Conservation (phyloP, 2,797 vertebrate species). For the Darevskia mixta region DNA sequence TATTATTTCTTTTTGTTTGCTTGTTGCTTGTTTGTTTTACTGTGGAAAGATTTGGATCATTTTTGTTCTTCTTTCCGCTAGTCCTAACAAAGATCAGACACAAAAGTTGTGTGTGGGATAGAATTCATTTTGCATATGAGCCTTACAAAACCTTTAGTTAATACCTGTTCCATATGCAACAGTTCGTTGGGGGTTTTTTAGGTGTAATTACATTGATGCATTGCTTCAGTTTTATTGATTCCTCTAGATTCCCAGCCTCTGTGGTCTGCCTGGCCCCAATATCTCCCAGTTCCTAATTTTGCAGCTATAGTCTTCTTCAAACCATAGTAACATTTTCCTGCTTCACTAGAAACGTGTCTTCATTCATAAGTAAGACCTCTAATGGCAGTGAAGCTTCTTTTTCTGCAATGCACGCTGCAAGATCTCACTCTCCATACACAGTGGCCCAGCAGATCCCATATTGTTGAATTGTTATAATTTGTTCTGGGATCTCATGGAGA, state of each 20-base stretch:
- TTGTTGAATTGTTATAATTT: too few relatives aligned
- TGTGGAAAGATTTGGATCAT: slow-evolving; percentile 61
- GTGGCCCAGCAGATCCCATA: neutral
- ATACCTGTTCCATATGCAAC: neutral
- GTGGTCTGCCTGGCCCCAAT: neutral
- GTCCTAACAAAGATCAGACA: slow-evolving; percentile 20
- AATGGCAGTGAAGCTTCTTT: neutral
- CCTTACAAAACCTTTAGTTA: neutral
- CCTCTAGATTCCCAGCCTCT: neutral
- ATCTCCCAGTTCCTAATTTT: neutral
- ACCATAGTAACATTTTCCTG: neutral
- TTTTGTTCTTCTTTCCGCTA: slow-evolving; percentile 45
- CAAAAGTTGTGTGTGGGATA: neutral
- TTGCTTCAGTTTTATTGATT: neutral
- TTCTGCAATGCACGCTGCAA: neutral
- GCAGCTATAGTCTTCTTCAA: neutral
- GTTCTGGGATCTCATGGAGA: too few relatives aligned
- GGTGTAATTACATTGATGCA: too few relatives aligned
- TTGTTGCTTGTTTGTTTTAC: neutral
- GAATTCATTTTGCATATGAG: neutral
- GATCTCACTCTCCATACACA: neutral
- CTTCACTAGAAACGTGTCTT: neutral
- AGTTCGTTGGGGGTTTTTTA: neutral
- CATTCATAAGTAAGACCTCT: neutral
- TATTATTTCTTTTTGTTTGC: neutral